Evolutionary conservation across 2,797 vertebrate genomes (phyloP).

Genomic region (Natrix natrix): DNA sequence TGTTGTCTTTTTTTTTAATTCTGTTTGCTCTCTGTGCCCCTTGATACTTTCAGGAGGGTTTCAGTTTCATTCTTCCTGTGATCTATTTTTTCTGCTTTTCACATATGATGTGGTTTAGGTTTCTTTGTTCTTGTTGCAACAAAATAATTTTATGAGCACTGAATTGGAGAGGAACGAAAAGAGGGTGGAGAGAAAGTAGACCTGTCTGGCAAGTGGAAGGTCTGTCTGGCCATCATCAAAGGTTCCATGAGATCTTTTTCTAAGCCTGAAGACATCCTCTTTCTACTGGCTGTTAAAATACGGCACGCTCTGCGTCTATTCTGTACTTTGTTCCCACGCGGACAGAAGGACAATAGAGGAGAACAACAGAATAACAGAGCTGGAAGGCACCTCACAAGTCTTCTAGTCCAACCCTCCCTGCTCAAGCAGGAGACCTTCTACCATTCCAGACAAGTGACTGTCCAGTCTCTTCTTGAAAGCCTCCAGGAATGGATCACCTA

Average conservation of each 20-base stretch:
- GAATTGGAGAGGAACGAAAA: background rate
- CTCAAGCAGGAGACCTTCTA: background rate
- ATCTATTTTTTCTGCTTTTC: background rate
- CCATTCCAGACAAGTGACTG: background rate
- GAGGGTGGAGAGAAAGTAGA: background rate
- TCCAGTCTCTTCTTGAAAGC: background rate
- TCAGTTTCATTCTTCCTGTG: background rate
- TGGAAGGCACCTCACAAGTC: background rate
- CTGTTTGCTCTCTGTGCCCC: background rate
- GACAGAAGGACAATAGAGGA: background rate
- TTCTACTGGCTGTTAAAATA: constrained; percentile 28
- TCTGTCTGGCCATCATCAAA: background rate
- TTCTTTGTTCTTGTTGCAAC: background rate
- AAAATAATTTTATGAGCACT: background rate
- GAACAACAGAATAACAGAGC: background rate
- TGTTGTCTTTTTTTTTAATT: background rate
- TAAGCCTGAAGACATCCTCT: constrained; percentile 31
- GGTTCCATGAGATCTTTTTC: background rate
- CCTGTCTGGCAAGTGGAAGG: constrained; percentile 38
- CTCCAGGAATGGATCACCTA: background rate
- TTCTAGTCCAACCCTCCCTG: background rate
- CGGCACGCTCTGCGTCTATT: constrained; percentile 1
- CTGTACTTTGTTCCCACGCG: background rate
- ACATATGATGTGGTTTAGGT: background rate
- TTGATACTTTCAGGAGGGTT: background rate